phyloP scores from a whole-genome alignment of 2,113 vertebrate species.

The Phyllostomus hastatus region DNA sequence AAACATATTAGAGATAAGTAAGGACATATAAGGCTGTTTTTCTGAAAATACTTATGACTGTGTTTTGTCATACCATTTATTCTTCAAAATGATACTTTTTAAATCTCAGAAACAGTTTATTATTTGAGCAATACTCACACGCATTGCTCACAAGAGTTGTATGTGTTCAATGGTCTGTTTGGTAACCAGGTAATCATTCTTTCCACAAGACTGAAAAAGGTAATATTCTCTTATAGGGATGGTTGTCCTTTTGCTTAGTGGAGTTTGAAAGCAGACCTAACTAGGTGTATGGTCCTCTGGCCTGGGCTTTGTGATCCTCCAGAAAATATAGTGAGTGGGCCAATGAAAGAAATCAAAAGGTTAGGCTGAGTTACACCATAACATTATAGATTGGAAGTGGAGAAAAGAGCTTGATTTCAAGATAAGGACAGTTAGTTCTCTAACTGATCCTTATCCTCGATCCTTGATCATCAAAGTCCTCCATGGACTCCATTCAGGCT shows the following conservation, averaged over 20 bases:
- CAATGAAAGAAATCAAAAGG: background rate
- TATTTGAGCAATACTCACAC: background rate
- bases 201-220: background rate
- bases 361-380: background rate
- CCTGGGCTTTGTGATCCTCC: background rate
- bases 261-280: background rate
- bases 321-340: background rate
- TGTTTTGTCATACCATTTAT: background rate
- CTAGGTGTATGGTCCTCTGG: background rate
- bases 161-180: background rate
- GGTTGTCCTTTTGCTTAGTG: background rate
- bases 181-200: background rate
- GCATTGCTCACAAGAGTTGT: background rate
- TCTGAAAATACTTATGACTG: background rate
- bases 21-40: background rate
- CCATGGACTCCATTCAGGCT: background rate
- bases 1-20: background rate
- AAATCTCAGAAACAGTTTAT: background rate
- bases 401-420: background rate
- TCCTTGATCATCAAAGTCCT: background rate
- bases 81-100: background rate
- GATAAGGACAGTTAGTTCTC: background rate
- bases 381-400: background rate
- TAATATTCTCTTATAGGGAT: background rate
- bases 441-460: background rate